Percentiles rank a stretch among this genome's conserved stretches.
Conservation (phyloP, 2,888 invertebrate genomes). For the Sinohyriopsis cumingii region DNA sequence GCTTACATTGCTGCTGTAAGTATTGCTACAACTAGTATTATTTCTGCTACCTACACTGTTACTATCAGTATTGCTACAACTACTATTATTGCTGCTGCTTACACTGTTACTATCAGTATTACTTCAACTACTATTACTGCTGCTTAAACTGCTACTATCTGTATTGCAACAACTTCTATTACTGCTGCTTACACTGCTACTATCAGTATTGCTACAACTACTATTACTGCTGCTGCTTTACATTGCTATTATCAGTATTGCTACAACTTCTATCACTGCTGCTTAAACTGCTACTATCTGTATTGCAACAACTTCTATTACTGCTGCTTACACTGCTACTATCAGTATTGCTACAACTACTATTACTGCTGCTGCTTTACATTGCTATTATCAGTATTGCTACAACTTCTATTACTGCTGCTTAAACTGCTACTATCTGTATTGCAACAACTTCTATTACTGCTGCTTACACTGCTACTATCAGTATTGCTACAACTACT, state of each 20-base stretch:
- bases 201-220: constrained; percentile 9
- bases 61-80: not conserved
- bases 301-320: constrained; percentile 1
- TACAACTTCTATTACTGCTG: constrained; percentile 13
- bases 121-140: constrained; percentile 9
- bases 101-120: not conserved
- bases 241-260: constrained; percentile 8
- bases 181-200: constrained; percentile 7
- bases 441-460: constrained; percentile 18
- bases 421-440: constrained; percentile 13
- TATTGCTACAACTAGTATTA: constrained; percentile 20
- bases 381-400: constrained; percentile 1
- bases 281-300: not conserved
- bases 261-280: constrained; percentile 3
- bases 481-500: constrained; percentile 14
- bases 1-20: constrained; percentile 12
- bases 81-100: constrained; percentile 5
- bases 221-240: constrained; percentile 14
- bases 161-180: constrained; percentile 6
- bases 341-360: constrained; percentile 1
- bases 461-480: constrained; percentile 14
- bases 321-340: constrained; percentile 5
- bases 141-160: constrained; percentile 3
- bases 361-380: constrained; percentile 1
- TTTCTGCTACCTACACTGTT: not conserved